Conservation (phyloP, 2,888 invertebrate genomes). For the Gerris lacustris region DNA sequence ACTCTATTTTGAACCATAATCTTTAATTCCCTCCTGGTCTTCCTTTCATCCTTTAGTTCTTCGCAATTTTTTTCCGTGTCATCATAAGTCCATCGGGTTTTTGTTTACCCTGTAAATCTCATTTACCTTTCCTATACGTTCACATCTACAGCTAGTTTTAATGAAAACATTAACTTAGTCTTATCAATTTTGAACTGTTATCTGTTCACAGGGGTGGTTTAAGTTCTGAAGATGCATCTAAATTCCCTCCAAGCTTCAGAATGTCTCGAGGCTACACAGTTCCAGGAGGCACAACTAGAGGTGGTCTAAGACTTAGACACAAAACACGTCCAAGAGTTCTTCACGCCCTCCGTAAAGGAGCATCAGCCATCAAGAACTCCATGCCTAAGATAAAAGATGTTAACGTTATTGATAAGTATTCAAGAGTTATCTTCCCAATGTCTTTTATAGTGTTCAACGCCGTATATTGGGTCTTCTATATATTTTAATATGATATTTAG, state of each 20-base stretch:
- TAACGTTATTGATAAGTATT: conserved; percentile 95
- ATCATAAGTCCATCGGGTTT: too few species aligned
- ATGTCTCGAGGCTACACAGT: conserved; percentile 45
- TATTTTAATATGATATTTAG: conserved; percentile 34
- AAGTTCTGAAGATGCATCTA: conserved; percentile 42
- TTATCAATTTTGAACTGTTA: too few species aligned
- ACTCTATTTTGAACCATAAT: too few species aligned
- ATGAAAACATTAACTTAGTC: too few species aligned
- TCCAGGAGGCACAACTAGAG: conserved; percentile 32
- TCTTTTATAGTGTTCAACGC: conserved; percentile 91
- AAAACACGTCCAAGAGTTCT: conserved; percentile 54
- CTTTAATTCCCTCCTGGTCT: too few species aligned
- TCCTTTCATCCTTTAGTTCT: too few species aligned
- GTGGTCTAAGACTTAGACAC: conserved; percentile 43
- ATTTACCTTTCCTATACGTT: too few species aligned
- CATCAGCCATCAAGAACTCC: conserved; percentile 73
- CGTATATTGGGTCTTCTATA: conserved; percentile 90
- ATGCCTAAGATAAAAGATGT: conserved; percentile 95
- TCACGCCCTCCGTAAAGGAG: conserved; percentile 69
- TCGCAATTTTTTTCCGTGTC: too few species aligned
- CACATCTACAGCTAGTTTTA: too few species aligned
- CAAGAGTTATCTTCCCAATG: conserved; percentile 87
- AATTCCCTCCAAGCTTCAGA: conserved; percentile 64
- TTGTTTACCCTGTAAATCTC: too few species aligned
- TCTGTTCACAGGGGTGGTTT: background rate